These are phyloP conservation scores for Sebastes oblongus DNA, from an alignment of 2,797 vertebrate genomes.

Conservation along the genomic window DNA sequence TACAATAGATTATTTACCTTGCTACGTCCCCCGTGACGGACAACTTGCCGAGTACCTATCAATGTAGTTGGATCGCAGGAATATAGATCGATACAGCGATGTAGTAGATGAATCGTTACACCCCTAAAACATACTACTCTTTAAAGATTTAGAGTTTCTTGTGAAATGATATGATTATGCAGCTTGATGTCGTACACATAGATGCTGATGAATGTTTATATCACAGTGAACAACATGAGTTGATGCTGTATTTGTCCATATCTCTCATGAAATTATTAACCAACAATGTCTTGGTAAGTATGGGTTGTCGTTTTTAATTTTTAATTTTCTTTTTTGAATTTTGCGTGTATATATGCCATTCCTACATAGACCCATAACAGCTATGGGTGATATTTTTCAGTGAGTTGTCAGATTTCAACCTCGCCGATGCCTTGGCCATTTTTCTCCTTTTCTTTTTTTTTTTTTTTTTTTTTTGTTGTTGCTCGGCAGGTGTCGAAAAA, in stretches of 20 bases:
- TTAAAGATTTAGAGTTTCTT: conserved; percentile 23
- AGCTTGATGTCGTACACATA: conserved; percentile 70
- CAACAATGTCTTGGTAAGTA: conserved; percentile 89
- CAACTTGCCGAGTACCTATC: too few species aligned
- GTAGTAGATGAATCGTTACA: too few species aligned
- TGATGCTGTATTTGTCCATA: conserved; percentile 90
- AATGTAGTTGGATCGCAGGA: too few species aligned
- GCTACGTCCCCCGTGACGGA: too few species aligned
- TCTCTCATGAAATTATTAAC: conserved; percentile 88
- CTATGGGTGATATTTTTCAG: conserved; percentile 90
- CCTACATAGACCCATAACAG: conserved; percentile 84
- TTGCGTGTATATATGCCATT: conserved; percentile 85
- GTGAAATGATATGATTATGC: conserved; percentile 52
- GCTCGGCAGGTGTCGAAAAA: conserved; percentile 57
- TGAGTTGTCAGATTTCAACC: conserved; percentile 89
- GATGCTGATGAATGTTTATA: conserved; percentile 81
- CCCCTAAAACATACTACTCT: neutral
- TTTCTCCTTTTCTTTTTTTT: conserved; percentile 8
- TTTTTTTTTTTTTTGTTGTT: conserved; percentile 2
- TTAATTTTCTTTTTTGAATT: conserved; percentile 60
- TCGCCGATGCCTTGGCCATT: conserved; percentile 50
- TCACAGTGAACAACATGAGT: conserved; percentile 84
- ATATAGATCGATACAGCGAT: too few species aligned
- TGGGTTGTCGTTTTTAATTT: conserved; percentile 78
- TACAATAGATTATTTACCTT: too few species aligned